Evolutionary conservation across 2,797 vertebrate species (phyloP).

Genomic region (Enteromius treurensis): DNA sequence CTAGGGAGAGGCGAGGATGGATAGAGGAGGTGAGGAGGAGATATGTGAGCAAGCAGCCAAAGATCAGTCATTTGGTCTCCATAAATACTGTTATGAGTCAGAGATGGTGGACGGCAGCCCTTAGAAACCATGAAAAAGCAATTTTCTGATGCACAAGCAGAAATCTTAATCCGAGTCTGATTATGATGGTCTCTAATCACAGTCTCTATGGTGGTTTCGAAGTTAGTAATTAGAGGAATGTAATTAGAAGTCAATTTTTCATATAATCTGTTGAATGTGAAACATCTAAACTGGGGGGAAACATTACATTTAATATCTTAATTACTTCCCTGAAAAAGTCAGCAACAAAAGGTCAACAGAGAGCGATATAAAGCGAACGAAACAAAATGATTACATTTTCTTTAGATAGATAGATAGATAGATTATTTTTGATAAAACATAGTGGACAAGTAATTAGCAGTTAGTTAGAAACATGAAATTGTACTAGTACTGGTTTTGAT

Average conservation of each 20-base stretch:
- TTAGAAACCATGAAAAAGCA: conserved; percentile 44
- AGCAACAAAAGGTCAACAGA: neutral
- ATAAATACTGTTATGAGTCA: conserved; percentile 49
- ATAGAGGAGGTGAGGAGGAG: conserved; percentile 22
- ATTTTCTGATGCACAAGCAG: conserved; percentile 50
- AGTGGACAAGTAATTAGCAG: neutral
- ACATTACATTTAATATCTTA: neutral
- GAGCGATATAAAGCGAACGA: neutral
- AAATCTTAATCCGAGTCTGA: conserved; percentile 46
- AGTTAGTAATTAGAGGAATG: neutral
- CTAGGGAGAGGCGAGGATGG: neutral
- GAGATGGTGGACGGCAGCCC: conserved; percentile 39
- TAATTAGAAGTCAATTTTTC: neutral
- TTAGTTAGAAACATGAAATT: neutral
- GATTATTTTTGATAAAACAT: neutral
- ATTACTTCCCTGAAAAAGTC: neutral
- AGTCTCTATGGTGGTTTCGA: conserved; percentile 14
- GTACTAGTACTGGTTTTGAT: neutral
- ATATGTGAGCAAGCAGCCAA: conserved; percentile 24
- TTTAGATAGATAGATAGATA: no score
- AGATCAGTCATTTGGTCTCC: conserved; percentile 42
- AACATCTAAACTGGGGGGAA: neutral
- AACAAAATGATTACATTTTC: no score
- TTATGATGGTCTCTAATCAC: conserved; percentile 52
- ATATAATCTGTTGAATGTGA: neutral